These are phyloP conservation scores for Phaonia tiefii DNA, from an alignment of 2,888 invertebrate genomes.

Conservation along the genomic window DNA sequence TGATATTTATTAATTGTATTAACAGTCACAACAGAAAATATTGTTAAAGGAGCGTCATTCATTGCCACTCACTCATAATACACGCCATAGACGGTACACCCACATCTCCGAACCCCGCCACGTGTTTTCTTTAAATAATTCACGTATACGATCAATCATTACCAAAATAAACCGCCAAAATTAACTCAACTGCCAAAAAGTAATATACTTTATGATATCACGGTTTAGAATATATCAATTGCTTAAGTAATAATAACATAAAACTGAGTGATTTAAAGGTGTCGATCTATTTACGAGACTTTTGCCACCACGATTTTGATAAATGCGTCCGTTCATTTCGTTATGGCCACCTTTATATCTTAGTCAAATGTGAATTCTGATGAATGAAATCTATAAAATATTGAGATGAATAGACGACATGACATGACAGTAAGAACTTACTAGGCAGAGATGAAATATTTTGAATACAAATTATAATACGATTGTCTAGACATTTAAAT, in stretches of 20 bases:
- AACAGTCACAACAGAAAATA: no score
- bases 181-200: neutral
- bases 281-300: neutral
- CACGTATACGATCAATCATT: constrained; percentile 22
- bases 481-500: no score
- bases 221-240: constrained; percentile 6
- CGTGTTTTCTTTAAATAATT: constrained; percentile 11
- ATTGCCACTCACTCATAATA: no score
- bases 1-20: no score
- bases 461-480: no score
- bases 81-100: neutral
- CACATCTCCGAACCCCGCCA: neutral
- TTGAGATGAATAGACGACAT: no score
- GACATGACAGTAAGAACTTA: no score
- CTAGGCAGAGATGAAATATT: no score
- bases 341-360: no score
- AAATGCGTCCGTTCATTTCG: constrained; percentile 9
- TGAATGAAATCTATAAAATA: no score
- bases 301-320: constrained; percentile 30
- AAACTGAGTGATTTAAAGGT: neutral
- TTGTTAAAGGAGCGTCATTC: no score
- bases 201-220: neutral
- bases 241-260: neutral
- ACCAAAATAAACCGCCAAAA: neutral
- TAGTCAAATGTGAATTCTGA: no score